Evolutionary conservation across 2,888 invertebrate species (phyloP).

Genomic region (Nebria salina): DNA sequence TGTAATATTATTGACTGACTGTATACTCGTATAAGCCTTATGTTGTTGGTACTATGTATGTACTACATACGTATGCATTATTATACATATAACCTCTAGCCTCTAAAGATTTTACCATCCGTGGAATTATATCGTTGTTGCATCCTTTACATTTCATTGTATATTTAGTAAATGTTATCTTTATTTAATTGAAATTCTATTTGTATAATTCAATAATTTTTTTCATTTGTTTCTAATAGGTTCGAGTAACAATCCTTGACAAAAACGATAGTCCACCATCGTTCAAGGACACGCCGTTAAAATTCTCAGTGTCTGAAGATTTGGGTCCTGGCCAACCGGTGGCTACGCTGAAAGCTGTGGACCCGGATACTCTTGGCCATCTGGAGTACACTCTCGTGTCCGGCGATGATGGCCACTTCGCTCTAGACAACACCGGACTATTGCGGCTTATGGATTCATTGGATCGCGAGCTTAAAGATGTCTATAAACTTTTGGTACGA

Average conservation of each 20-base stretch:
- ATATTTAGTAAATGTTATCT: no score
- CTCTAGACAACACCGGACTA: conserved; percentile 77
- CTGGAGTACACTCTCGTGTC: conserved; percentile 78
- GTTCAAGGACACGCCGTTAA: conserved; percentile 78
- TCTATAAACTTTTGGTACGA: conserved; percentile 81
- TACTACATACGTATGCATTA: background rate
- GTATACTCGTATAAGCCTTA: background rate
- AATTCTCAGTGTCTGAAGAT: conserved; percentile 85
- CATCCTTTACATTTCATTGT: no score
- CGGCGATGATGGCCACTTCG: conserved; percentile 71
- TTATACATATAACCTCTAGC: background rate
- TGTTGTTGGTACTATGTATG: background rate
- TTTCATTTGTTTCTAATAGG: conserved; percentile 70
- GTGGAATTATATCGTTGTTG: no score
- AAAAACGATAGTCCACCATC: conserved; percentile 96
- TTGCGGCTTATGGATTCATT: conserved; percentile 80
- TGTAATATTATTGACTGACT: conserved; percentile 13
- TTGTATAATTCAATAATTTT: no score
- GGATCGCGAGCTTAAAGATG: conserved; percentile 83
- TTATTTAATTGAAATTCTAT: no score
- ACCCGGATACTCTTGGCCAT: conserved; percentile 85
- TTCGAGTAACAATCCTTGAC: conserved; percentile 85
- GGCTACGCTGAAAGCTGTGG: conserved; percentile 80
- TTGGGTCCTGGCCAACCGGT: conserved; percentile 83
- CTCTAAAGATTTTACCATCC: background rate